Conservation (phyloP, 2,888 invertebrate species). For the Philonicus albiceps region DNA sequence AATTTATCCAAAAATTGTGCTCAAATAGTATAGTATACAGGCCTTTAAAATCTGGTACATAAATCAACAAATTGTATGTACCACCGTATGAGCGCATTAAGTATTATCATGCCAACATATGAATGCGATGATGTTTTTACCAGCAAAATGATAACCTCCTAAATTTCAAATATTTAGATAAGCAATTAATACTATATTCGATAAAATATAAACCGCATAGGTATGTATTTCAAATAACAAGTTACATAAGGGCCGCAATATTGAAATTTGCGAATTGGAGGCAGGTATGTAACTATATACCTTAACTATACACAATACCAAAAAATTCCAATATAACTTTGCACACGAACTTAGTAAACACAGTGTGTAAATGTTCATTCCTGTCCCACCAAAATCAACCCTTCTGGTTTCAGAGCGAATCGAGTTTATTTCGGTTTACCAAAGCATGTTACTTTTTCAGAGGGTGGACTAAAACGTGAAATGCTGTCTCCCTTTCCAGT, state of each 20-base stretch:
- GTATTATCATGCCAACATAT: not conserved
- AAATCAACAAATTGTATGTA: not conserved
- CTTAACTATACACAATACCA: too few species aligned
- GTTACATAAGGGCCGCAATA: not conserved
- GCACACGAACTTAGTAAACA: not conserved
- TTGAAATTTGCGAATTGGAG: not conserved
- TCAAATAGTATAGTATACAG: too few species aligned
- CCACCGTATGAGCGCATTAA: not conserved
- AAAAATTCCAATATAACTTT: not conserved
- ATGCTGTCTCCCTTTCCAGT: not conserved
- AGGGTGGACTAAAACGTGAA: constrained; percentile 17
- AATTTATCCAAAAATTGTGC: not conserved
- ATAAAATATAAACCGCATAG: not conserved
- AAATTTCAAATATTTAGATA: not conserved
- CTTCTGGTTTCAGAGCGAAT: not conserved
- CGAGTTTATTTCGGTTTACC: constrained; percentile 32
- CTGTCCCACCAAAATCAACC: not conserved
- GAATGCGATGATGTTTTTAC: not conserved
- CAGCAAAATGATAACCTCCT: not conserved
- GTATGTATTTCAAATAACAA: not conserved
- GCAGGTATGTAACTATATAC: not conserved
- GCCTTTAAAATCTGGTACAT: not conserved
- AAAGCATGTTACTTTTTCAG: constrained; percentile 5
- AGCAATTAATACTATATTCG: not conserved
- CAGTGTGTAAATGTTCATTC: not conserved